Conservation (phyloP, 2,797 vertebrate genomes). For the Dallia pectoralis region DNA sequence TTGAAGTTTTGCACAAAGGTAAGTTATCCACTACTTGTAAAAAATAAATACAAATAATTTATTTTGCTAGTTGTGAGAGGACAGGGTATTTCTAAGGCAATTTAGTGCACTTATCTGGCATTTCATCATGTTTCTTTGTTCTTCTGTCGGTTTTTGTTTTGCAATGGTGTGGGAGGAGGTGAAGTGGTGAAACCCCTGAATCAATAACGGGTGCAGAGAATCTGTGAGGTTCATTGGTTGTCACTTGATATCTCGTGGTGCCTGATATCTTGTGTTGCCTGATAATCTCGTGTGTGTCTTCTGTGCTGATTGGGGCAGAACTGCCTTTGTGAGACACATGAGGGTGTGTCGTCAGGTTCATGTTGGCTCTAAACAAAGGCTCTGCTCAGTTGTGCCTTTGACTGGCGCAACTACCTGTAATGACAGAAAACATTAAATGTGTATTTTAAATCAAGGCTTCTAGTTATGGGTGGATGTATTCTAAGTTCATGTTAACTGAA, state of each 20-base stretch:
- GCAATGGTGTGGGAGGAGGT: conserved; percentile 14
- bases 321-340: conserved; percentile 21
- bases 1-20: conserved; percentile 45
- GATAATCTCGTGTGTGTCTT: conserved; percentile 49
- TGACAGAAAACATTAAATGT: neutral
- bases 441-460: neutral
- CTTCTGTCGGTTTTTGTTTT: conserved; percentile 16
- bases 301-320: conserved; percentile 43
- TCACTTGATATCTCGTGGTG: conserved; percentile 25
- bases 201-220: conserved; percentile 34
- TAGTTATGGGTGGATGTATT: neutral
- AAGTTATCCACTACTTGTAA: conserved; percentile 36
- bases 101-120: conserved; percentile 20
- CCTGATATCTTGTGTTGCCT: too few relatives aligned
- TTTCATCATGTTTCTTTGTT: conserved; percentile 33
- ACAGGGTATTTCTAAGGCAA: neutral
- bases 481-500: neutral
- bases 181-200: conserved; percentile 34
- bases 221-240: conserved; percentile 59
- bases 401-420: neutral
- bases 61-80: neutral
- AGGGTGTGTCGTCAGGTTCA: conserved; percentile 70
- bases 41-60: too few relatives aligned
- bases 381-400: neutral
- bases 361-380: conserved; percentile 6